Evolutionary conservation across 2,888 invertebrate species (phyloP).

Genomic region (Octonoba sinensis): DNA sequence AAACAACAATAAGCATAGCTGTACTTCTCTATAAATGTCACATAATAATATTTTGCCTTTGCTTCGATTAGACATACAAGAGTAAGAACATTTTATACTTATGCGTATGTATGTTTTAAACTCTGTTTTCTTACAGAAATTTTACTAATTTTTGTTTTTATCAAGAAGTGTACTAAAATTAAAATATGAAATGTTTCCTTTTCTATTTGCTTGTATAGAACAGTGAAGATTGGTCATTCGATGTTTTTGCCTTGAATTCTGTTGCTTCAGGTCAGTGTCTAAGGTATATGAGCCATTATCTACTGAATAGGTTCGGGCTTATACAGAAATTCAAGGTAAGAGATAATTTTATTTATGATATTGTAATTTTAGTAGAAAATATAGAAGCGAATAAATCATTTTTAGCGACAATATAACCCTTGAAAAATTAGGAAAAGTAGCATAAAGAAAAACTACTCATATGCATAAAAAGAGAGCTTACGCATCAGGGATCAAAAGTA

Average conservation of each 20-base stretch:
- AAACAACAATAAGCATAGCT: too few relatives aligned
- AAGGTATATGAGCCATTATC: conserved; percentile 92
- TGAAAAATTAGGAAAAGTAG: not conserved
- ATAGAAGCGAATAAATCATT: not conserved
- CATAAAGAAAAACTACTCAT: not conserved
- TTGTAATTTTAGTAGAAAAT: not conserved
- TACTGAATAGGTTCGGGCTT: conserved; percentile 94
- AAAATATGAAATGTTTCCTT: not conserved
- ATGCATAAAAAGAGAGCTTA: too few relatives aligned
- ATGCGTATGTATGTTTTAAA: too few relatives aligned
- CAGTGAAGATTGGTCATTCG: conserved; percentile 94
- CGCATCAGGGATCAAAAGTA: too few relatives aligned
- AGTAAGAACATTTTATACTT: too few relatives aligned
- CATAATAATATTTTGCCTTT: too few relatives aligned
- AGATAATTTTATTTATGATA: not conserved
- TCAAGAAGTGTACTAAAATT: too few relatives aligned
- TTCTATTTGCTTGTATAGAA: conserved; percentile 14
- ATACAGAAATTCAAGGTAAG: conserved; percentile 92
- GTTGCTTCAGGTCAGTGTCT: conserved; percentile 88
- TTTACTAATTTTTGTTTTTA: too few relatives aligned
- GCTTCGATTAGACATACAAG: too few relatives aligned
- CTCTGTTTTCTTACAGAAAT: too few relatives aligned
- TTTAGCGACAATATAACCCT: not conserved
- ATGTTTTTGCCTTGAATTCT: conserved; percentile 90
- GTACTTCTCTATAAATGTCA: too few relatives aligned